Percentiles rank a stretch among this genome's conserved stretches.
These are phyloP conservation scores for Tiliacea aurago DNA, from an alignment of 2,888 invertebrate genomes.

Conservation along the genomic window DNA sequence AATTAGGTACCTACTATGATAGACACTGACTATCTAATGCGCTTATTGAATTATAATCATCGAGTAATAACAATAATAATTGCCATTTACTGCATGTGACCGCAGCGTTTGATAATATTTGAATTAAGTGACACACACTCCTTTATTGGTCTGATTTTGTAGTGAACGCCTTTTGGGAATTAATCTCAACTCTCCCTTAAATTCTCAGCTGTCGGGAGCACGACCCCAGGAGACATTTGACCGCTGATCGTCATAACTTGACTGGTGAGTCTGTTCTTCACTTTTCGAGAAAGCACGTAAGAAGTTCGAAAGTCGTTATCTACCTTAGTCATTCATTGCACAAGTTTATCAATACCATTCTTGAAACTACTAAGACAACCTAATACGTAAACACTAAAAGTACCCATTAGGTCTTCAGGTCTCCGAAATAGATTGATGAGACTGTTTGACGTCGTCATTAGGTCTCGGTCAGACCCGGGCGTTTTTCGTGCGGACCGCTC, in stretches of 20 bases:
- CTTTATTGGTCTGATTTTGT: neutral
- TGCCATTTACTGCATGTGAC: neutral
- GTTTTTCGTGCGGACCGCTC: slow-evolving; percentile 79
- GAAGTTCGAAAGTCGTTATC: neutral
- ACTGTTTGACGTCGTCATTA: slow-evolving; percentile 87
- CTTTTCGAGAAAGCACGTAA: neutral
- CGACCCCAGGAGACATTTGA: neutral
- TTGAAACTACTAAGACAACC: slow-evolving; percentile 8
- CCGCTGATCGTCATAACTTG: neutral
- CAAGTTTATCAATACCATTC: neutral
- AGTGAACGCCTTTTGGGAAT: neutral
- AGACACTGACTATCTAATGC: neutral
- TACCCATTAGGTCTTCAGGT: slow-evolving; percentile 69
- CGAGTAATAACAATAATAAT: slow-evolving; percentile 8
- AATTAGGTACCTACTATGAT: neutral
- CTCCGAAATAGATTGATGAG: slow-evolving; percentile 86
- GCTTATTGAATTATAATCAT: slow-evolving; percentile 11
- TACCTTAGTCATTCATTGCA: neutral
- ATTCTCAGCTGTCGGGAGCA: neutral
- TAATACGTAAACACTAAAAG: slow-evolving; percentile 50
- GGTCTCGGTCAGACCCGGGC: slow-evolving; percentile 78
- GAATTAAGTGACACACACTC: neutral
- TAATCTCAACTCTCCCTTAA: neutral
- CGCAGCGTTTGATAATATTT: neutral
- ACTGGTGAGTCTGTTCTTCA: neutral